Evolutionary conservation across 2,797 vertebrate genomes (phyloP).

Genomic region (Neomorphus geoffroyi): DNA sequence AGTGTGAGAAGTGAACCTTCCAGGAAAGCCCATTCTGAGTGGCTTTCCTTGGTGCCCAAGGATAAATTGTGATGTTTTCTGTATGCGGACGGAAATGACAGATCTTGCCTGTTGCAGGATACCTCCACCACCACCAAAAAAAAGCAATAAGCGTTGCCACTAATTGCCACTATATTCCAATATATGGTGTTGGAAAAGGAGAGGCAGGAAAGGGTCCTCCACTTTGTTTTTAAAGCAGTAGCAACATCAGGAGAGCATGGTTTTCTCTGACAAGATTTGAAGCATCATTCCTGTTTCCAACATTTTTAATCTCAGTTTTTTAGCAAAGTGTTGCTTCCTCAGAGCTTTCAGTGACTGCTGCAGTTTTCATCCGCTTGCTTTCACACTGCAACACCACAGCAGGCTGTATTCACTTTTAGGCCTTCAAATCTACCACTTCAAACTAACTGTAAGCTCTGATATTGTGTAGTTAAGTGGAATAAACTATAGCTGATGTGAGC

Average conservation of each 20-base stretch:
- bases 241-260: background rate
- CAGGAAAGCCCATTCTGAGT: background rate
- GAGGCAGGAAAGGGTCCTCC: background rate
- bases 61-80: background rate
- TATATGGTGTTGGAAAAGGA: background rate
- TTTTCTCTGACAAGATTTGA: background rate
- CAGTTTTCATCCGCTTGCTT: background rate
- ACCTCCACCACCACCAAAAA: fast-evolving
- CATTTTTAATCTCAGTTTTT: background rate
- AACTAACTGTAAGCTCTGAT: background rate
- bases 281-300: background rate
- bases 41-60: background rate
- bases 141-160: background rate
- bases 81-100: fast-evolving
- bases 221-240: background rate
- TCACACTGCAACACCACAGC: background rate
- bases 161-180: background rate
- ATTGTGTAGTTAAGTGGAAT: fast-evolving
- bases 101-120: background rate
- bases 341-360: background rate
- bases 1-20: background rate
- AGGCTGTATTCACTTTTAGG: background rate
- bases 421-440: background rate
- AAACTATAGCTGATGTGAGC: background rate
- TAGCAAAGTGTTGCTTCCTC: background rate